Evolutionary conservation across 2,797 vertebrate genomes (phyloP).

Genomic region (Hyperoplus lanceolatus): DNA sequence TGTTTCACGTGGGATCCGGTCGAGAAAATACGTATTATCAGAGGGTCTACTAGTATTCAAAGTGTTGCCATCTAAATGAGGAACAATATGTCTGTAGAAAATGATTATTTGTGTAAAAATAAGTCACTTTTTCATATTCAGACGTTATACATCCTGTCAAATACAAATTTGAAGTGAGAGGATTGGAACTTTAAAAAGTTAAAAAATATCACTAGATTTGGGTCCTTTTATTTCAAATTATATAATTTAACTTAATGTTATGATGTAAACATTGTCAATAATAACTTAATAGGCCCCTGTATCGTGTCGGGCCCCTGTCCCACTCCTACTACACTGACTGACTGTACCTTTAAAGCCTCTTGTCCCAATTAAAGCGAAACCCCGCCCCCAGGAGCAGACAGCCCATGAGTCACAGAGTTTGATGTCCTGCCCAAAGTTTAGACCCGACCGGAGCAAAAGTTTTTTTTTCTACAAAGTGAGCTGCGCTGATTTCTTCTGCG

Average conservation of each 20-base stretch:
- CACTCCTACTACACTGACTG: neutral
- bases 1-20: neutral
- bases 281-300: neutral
- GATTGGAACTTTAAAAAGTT: neutral
- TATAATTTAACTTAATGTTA: neutral
- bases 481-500: conserved; percentile 82
- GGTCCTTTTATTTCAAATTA: neutral
- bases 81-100: no score
- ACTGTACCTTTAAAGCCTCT: conserved; percentile 84
- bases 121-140: neutral
- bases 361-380: conserved; percentile 71
- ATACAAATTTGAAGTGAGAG: neutral
- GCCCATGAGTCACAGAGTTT: conserved; percentile 89
- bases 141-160: neutral
- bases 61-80: neutral
- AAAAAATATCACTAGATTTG: neutral
- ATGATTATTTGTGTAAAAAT: neutral
- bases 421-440: conserved; percentile 88
- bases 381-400: conserved; percentile 77
- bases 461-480: conserved; percentile 77
- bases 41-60: conserved; percentile 4
- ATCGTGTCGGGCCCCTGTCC: conserved; percentile 6
- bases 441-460: conserved; percentile 79
- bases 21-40: neutral
- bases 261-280: neutral